Evolutionary conservation across 2,888 invertebrate genomes (phyloP).

Genomic region (Trichogramma dendrolimi): DNA sequence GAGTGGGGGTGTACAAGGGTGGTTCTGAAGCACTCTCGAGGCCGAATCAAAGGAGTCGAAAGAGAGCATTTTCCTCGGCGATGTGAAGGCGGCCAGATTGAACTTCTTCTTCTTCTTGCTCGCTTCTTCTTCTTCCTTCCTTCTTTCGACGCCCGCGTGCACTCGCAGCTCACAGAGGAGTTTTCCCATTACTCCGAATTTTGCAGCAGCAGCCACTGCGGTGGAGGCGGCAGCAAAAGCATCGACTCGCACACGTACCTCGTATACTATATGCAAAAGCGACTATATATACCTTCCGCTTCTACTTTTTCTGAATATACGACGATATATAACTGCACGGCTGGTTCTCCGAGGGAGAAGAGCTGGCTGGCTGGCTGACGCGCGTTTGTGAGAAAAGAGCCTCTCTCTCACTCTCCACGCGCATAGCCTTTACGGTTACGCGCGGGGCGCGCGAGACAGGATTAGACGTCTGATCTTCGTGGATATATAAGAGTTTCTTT

Average conservation of each 20-base stretch:
- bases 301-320: too few species aligned
- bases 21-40: constrained; percentile 28
- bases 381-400: too few species aligned
- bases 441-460: constrained; percentile 1
- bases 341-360: too few species aligned
- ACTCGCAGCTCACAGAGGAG: constrained; percentile 31
- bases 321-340: too few species aligned
- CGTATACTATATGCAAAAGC: too few species aligned
- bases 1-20: constrained; percentile 15
- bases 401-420: too few species aligned
- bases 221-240: too few species aligned
- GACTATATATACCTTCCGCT: too few species aligned
- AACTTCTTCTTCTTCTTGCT: constrained; percentile 45
- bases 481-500: constrained; percentile 20
- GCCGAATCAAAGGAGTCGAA: constrained; percentile 49
- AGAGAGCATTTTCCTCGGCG: constrained; percentile 39
- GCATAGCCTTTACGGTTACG: background rate
- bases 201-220: constrained; percentile 15
- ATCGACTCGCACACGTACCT: too few species aligned
- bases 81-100: constrained; percentile 40
- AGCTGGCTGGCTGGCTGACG: too few species aligned
- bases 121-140: too few species aligned
- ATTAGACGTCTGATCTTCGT: constrained; percentile 22
- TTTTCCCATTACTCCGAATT: constrained; percentile 51
- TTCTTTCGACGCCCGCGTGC: too few species aligned